Conservation (phyloP, 1,140 invertebrate species). For the Pseudomyrmex cubaensis region DNA sequence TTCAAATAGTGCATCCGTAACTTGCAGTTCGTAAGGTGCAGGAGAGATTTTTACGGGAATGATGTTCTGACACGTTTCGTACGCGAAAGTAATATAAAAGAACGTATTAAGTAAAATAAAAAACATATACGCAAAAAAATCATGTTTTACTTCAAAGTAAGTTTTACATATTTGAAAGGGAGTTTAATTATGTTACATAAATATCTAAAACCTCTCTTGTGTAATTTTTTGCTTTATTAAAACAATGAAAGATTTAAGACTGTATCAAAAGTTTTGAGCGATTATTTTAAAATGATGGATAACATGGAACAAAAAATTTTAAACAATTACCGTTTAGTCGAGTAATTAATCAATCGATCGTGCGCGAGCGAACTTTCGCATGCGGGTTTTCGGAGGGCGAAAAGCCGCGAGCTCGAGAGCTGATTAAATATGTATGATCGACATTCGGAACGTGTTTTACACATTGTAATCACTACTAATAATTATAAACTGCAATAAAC, state of each 20-base stretch:
- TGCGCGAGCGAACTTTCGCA: slow-evolving; percentile 12
- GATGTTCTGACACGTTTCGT: background rate
- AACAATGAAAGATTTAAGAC: background rate
- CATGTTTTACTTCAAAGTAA: no score
- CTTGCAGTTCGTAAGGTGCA: background rate
- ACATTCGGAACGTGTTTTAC: slow-evolving; percentile 24
- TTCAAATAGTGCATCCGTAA: background rate
- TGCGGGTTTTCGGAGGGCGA: background rate
- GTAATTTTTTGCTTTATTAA: background rate
- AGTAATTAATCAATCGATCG: slow-evolving; percentile 34
- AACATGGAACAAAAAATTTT: slow-evolving; percentile 9
- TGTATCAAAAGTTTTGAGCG: background rate
- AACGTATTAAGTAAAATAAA: no score
- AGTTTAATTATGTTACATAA: background rate
- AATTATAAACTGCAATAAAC: slow-evolving; percentile 48
- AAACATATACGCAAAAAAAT: no score
- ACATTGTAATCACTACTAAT: slow-evolving; percentile 48
- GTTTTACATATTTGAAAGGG: no score
- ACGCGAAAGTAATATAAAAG: background rate
- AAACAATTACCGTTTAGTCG: background rate
- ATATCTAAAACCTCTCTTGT: background rate
- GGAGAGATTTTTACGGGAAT: background rate
- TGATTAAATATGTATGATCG: slow-evolving; percentile 48
- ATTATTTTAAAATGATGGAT: background rate
- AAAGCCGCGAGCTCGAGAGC: background rate